Evolutionary conservation across 2,113 vertebrate genomes (phyloP).

Genomic region (Leptocoma aspasia): DNA sequence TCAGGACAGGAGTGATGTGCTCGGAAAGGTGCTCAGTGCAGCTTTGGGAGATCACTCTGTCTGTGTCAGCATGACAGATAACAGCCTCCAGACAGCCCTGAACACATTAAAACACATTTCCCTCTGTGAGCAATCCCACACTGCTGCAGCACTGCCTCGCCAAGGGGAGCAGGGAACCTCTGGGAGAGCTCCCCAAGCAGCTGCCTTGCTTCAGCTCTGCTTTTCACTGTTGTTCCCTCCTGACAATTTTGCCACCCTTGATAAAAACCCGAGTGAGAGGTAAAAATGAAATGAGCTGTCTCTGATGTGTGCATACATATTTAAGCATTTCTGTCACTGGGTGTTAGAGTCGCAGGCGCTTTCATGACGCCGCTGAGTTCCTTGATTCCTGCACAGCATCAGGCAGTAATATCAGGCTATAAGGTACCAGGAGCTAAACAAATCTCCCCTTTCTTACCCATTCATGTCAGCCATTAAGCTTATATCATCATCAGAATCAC

Average conservation of each 20-base stretch:
- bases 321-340: slow-evolving; percentile 52
- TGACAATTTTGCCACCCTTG: slow-evolving; percentile 36
- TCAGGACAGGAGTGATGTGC: neutral
- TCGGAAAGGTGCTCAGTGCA: neutral
- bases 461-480: neutral
- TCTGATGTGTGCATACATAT: slow-evolving; percentile 52
- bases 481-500: neutral
- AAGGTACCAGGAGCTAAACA: neutral
- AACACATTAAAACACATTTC: neutral
- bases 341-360: slow-evolving; percentile 20
- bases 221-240: slow-evolving; percentile 3
- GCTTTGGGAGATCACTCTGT: neutral
- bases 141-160: neutral
- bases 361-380: neutral
- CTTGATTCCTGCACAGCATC: neutral
- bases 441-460: neutral
- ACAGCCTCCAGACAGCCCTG: neutral
- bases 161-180: neutral
- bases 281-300: slow-evolving; percentile 30
- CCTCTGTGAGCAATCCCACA: neutral
- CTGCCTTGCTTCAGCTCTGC: neutral
- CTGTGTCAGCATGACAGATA: slow-evolving; percentile 3
- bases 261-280: neutral
- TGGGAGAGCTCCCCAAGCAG: neutral
- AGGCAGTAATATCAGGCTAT: neutral